phyloP scores from a whole-genome alignment of 2,113 vertebrate genomes.

The Nothoprocta pentlandii region DNA sequence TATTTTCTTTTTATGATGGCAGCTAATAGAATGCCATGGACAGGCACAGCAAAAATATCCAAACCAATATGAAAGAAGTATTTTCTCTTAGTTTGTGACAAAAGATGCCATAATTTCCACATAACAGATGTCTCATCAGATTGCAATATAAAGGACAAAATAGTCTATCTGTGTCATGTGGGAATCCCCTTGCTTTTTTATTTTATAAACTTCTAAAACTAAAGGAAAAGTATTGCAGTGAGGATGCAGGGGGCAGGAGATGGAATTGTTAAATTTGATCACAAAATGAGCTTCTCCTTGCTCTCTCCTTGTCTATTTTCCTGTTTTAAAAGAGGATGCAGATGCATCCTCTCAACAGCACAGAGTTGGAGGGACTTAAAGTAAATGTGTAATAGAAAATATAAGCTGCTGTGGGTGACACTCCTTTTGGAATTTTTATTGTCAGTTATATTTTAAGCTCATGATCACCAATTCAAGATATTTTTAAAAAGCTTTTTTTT shows the following conservation, averaged over 20 bases:
- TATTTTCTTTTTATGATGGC: conserved; percentile 75
- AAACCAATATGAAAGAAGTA: neutral
- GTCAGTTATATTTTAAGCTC: neutral
- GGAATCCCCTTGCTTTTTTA: neutral
- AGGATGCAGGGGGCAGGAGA: neutral
- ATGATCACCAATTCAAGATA: neutral
- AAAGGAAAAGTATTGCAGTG: neutral
- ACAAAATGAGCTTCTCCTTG: neutral
- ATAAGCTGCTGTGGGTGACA: neutral
- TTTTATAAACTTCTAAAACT: neutral
- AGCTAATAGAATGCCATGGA: conserved; percentile 55
- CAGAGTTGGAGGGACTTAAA: neutral
- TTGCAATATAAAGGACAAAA: neutral
- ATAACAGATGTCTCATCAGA: neutral
- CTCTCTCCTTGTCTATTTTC: neutral
- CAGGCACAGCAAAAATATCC: conserved; percentile 35
- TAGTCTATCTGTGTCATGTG: neutral
- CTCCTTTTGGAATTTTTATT: neutral
- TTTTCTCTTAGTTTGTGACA: conserved; percentile 55
- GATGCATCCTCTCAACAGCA: neutral
- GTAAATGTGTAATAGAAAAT: neutral
- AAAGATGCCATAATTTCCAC: conserved; percentile 29
- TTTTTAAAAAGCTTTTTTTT: neutral
- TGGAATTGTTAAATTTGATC: neutral
- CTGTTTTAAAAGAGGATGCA: neutral